Conservation (phyloP, 2,113 vertebrate genomes). For the Grammomys surdaster region DNA sequence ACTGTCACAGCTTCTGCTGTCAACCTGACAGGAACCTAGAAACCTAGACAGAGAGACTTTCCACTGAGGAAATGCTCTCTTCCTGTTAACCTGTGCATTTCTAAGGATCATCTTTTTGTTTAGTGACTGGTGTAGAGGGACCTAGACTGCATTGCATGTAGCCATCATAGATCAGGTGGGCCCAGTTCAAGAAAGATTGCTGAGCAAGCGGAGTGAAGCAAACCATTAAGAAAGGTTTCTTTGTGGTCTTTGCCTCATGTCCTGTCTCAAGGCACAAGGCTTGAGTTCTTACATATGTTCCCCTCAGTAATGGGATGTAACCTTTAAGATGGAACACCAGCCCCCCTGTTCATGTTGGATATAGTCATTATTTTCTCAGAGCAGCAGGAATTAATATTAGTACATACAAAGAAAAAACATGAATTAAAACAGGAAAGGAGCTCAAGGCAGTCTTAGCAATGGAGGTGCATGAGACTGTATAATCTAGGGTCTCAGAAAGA, state of each 20-base stretch:
- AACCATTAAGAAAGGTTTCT: not conserved
- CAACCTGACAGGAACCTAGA: not conserved
- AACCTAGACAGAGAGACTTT: not conserved
- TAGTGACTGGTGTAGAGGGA: not conserved
- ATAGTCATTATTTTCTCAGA: not conserved
- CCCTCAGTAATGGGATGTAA: not conserved
- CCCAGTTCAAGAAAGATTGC: not conserved
- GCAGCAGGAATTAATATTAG: not conserved
- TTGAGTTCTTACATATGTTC: not conserved
- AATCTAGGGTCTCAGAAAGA: not conserved
- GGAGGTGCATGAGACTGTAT: not conserved
- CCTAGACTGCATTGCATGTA: not conserved
- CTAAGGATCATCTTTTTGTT: not conserved
- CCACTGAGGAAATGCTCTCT: not conserved
- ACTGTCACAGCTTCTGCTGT: not conserved
- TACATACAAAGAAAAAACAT: not conserved
- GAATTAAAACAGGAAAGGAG: not conserved
- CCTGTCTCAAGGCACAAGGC: not conserved
- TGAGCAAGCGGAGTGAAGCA: not conserved
- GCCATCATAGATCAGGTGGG: not conserved
- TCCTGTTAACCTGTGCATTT: not conserved
- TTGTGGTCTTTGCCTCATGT: not conserved
- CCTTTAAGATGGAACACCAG: not conserved
- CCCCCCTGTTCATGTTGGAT: not conserved
- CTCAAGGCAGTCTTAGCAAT: not conserved